Conservation (phyloP, 2,113 vertebrate species). For the Nothoprocta perdicaria region DNA sequence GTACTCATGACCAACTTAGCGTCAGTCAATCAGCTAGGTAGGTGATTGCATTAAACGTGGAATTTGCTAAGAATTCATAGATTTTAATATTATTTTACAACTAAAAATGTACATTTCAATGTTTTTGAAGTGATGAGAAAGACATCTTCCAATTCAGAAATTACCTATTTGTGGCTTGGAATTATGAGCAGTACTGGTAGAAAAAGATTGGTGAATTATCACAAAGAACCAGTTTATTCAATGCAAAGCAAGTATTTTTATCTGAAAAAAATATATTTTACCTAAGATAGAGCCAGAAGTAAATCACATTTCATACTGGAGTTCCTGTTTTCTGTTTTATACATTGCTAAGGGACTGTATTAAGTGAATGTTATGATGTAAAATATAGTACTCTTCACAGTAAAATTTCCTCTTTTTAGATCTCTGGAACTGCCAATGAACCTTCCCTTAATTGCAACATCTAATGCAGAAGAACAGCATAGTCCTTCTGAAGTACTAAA, state of each 20-base stretch:
- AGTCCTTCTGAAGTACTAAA: neutral
- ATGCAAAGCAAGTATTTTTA: neutral
- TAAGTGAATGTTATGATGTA: neutral
- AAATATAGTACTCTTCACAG: neutral
- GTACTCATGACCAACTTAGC: neutral
- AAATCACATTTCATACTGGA: neutral
- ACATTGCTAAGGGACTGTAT: neutral
- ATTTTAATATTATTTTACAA: neutral
- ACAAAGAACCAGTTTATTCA: too few species aligned
- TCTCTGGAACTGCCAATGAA: slow-evolving; percentile 18
- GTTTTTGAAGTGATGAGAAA: neutral
- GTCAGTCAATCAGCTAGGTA: slow-evolving; percentile 17
- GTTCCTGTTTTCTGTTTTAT: slow-evolving; percentile 7
- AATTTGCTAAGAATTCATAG: neutral
- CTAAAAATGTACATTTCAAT: neutral
- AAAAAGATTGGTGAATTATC: neutral
- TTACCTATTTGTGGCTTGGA: neutral
- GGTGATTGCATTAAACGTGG: neutral
- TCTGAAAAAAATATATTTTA: neutral
- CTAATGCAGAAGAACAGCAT: slow-evolving; percentile 21
- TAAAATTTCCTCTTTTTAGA: slow-evolving; percentile 30
- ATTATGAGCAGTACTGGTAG: neutral
- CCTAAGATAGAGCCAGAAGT: neutral
- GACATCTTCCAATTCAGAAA: neutral
- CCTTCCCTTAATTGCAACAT: slow-evolving; percentile 40